Evolutionary conservation across 2,888 invertebrate genomes (phyloP), one percentile per base, ranked within the genome.

Genomic region (Caprella mutica): DNA sequence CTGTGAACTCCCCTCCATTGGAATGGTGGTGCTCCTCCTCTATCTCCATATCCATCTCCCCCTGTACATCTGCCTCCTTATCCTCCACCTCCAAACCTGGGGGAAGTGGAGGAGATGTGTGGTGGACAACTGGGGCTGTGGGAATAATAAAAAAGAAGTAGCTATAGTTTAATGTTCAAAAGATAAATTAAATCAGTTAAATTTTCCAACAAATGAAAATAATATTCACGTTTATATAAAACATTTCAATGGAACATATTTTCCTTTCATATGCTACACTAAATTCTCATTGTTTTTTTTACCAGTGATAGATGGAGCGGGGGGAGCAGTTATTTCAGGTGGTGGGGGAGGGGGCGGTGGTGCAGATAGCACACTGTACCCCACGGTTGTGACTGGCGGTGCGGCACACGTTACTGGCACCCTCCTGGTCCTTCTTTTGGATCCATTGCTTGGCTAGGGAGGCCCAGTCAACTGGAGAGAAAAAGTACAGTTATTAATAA

Each of bases 361-460:
- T 35, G 76, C 76, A 42, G 77, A 74, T 29, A 68, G 74, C 2
- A 75, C 74, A 21, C 74, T 65, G 5, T 58, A 48, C 17, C 38
- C 43, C 6, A 50, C 52, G 4, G 26, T 26, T 14, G 46, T 50
- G 42, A 27, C 5, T n/a, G 38, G n/a, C n/a, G n/a, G n/a, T n/a
- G n/a, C n/a, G n/a, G n/a, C n/a, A n/a, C n/a, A n/a, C n/a, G n/a
- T n/a, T n/a, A n/a, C n/a, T n/a, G 21, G 26, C 38, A 59, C 50
- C 40, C 39, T 56, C 52, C 5, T 62, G 58, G 19, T 87, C 86
- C 71, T 91, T 89, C 90, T 91, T 91, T 72, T 87, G 87, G 67
- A 96, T 94, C 94, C 96, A 94, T 80, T 94, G 93, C 71, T 94
- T 92, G 26, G 94, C 94, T 69, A 96, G 77, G 29, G 89, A 84